Conservation (phyloP, 2,113 vertebrate genomes). For the Ptilorrhoa leucosticta region DNA sequence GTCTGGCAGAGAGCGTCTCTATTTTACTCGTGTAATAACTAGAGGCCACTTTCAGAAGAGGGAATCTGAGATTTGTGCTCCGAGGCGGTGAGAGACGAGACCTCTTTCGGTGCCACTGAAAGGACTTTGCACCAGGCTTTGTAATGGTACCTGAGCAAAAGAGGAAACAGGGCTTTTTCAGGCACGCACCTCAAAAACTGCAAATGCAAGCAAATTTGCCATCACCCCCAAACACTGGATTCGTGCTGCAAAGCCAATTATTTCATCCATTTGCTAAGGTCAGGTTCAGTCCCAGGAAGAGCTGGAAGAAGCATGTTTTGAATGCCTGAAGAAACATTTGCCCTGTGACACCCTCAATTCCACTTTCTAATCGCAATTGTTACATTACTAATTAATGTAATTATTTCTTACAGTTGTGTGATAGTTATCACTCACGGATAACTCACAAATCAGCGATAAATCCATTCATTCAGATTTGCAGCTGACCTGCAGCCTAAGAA, state of each 20-base stretch:
- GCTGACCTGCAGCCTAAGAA: not conserved
- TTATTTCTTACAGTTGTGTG: not conserved
- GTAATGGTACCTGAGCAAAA: not conserved
- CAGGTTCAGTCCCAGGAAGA: not conserved
- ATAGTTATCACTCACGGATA: not conserved
- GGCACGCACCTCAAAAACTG: not conserved
- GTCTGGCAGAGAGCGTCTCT: not conserved
- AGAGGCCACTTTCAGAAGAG: slow-evolving; percentile 7
- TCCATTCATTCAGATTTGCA: not conserved
- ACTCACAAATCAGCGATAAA: not conserved
- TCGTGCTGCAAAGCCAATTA: not conserved
- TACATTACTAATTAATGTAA: not conserved
- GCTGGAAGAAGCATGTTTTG: not conserved
- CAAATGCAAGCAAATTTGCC: not conserved
- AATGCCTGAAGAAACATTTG: not conserved
- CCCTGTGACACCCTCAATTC: not conserved
- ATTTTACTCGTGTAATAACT: slow-evolving; percentile 16
- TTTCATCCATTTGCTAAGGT: not conserved
- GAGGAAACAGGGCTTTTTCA: not conserved
- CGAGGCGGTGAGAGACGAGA: not conserved
- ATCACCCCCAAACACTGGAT: not conserved
- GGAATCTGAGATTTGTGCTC: slow-evolving; percentile 14
- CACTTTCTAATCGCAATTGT: not conserved
- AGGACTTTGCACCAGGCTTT: not conserved
- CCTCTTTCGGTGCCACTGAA: not conserved